A percentile compares a stretch with the other conserved stretches of the same genome.
These are phyloP conservation scores for Dryobota labecula DNA, from an alignment of 2,888 invertebrate species.

Conservation along the genomic window DNA sequence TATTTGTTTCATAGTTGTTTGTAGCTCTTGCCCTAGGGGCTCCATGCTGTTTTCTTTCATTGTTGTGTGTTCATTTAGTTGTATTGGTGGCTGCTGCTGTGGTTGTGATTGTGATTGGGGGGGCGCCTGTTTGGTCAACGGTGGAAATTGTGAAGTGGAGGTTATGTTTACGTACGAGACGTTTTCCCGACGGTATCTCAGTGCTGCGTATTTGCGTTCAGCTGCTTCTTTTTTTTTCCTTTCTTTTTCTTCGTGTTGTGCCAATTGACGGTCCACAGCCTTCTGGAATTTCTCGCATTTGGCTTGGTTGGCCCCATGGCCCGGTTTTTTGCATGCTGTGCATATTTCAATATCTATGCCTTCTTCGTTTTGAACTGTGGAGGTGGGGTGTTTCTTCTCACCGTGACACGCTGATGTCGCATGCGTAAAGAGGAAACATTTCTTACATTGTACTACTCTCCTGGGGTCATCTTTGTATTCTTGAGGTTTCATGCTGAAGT, in stretches of 20 bases:
- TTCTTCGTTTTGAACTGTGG: conserved; percentile 9
- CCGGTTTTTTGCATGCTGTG: conserved; percentile 9
- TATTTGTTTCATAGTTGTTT: conserved; percentile 7
- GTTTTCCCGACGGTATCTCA: neutral
- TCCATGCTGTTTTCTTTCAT: conserved; percentile 1
- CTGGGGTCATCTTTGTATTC: too few relatives aligned
- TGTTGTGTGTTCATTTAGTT: neutral
- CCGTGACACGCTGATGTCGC: conserved; percentile 4
- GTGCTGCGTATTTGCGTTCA: conserved; percentile 3
- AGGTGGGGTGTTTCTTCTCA: neutral
- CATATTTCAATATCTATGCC: conserved; percentile 1
- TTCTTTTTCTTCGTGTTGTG: conserved; percentile 7
- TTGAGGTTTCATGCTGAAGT: too few relatives aligned
- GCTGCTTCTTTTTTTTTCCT: conserved; percentile 7
- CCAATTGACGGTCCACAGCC: conserved; percentile 6
- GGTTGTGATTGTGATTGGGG: conserved; percentile 6
- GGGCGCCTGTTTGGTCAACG: neutral
- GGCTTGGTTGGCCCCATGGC: conserved; percentile 1
- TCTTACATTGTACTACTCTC: too few relatives aligned
- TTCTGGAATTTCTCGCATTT: conserved; percentile 2
- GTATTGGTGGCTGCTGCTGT: conserved; percentile 2
- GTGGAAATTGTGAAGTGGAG: neutral
- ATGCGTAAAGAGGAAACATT: conserved; percentile 1
- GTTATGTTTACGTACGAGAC: conserved; percentile 9
- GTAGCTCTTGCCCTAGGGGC: neutral